A percentile compares a stretch with the other conserved stretches of the same genome.
Evolutionary conservation across 2,797 vertebrate species (phyloP).

Genomic region (Tenualosa thibaudeaui): DNA sequence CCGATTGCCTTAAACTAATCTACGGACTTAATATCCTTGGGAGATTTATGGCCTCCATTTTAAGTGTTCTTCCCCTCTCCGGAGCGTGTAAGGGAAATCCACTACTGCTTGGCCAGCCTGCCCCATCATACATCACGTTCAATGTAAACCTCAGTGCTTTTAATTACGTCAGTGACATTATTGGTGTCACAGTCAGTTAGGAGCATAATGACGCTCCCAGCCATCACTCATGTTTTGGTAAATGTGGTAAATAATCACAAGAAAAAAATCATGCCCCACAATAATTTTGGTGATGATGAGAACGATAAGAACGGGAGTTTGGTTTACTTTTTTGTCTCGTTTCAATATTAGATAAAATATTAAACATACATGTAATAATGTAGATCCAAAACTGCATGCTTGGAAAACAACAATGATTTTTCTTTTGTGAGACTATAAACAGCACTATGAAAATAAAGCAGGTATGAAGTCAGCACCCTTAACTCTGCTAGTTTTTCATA

Average conservation of each 20-base stretch:
- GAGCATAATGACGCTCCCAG: not conserved
- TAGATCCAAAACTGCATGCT: not conserved
- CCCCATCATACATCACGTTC: conserved; percentile 15
- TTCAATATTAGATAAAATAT: not conserved
- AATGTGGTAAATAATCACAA: not conserved
- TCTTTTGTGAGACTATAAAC: conserved; percentile 21
- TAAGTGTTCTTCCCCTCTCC: not conserved
- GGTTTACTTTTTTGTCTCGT: not conserved
- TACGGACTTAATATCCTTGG: conserved; percentile 54
- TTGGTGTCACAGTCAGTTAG: conserved; percentile 7
- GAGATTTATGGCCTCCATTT: conserved; percentile 47
- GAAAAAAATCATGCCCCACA: not conserved
- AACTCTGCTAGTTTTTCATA: not conserved
- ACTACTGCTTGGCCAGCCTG: not conserved
- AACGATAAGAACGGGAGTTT: not conserved
- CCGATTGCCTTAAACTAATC: conserved; percentile 43
- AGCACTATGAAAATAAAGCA: conserved; percentile 23
- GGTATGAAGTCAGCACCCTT: conserved; percentile 27
- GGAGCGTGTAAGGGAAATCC: conserved; percentile 11
- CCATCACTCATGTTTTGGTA: not conserved
- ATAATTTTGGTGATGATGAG: not conserved
- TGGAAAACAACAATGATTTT: not conserved
- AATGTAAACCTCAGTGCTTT: conserved; percentile 9
- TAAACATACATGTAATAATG: not conserved
- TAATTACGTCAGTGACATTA: conserved; percentile 14